phyloP scores from a whole-genome alignment of 2,113 vertebrate species.

The Fulica atra region DNA sequence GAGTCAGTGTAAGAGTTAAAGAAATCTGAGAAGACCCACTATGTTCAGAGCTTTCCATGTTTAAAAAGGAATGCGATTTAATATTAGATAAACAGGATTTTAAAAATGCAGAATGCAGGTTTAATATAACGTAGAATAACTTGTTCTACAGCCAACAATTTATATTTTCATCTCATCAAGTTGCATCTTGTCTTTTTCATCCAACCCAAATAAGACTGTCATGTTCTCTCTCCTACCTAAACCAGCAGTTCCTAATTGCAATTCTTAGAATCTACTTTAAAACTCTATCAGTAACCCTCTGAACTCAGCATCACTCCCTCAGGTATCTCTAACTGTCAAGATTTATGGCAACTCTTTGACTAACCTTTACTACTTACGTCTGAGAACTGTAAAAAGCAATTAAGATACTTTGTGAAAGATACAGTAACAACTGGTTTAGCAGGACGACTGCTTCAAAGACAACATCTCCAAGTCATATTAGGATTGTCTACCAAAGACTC shows the following conservation, averaged over 20 bases:
- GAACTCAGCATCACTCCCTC: background rate
- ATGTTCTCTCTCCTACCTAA: background rate
- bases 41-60: background rate
- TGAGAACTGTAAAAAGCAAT: background rate
- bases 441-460: background rate
- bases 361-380: background rate
- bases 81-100: background rate
- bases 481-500: background rate
- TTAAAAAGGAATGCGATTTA: background rate
- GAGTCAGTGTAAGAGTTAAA: background rate
- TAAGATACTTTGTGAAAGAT: background rate
- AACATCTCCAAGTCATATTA: background rate
- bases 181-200: background rate
- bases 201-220: background rate
- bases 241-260: background rate
- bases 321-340: background rate
- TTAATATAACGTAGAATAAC: background rate
- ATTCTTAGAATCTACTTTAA: background rate
- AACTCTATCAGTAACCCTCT: background rate
- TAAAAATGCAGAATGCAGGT: background rate
- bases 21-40: background rate
- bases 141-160: background rate
- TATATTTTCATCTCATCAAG: background rate
- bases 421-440: background rate
- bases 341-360: background rate